Conservation (phyloP, 2,888 invertebrate genomes). For the Pyrocoelia pectoralis region DNA sequence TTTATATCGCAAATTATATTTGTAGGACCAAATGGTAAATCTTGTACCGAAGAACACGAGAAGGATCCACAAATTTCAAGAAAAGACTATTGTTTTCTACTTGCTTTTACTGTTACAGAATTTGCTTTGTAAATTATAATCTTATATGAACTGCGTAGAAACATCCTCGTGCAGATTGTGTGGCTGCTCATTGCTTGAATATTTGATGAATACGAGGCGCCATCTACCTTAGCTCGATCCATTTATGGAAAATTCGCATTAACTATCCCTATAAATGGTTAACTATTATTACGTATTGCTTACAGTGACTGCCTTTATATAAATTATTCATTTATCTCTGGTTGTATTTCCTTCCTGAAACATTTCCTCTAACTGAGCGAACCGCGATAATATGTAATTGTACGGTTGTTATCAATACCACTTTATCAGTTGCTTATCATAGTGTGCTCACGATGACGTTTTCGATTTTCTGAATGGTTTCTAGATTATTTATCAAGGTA, state of each 20-base stretch:
- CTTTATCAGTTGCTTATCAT: constrained; percentile 34
- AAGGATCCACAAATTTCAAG: too few relatives aligned
- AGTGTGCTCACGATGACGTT: constrained; percentile 17
- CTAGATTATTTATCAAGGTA: constrained; percentile 16
- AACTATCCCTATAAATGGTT: background rate
- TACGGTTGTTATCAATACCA: constrained; percentile 41
- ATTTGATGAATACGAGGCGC: too few relatives aligned
- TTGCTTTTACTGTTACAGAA: too few relatives aligned
- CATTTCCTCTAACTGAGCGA: constrained; percentile 41
- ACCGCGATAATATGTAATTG: constrained; percentile 42
- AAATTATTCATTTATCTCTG: constrained; percentile 36
- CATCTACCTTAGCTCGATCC: too few relatives aligned
- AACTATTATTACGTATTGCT: constrained; percentile 6
- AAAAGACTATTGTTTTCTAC: too few relatives aligned
- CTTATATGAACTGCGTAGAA: too few relatives aligned
- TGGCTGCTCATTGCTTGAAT: too few relatives aligned
- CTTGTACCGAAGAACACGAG: too few relatives aligned
- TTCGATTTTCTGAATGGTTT: constrained; percentile 19
- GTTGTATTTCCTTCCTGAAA: constrained; percentile 38
- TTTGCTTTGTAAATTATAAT: too few relatives aligned
- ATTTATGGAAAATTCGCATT: background rate
- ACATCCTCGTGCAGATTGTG: too few relatives aligned
- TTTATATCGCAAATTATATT: too few relatives aligned
- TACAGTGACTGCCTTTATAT: background rate
- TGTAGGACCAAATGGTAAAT: too few relatives aligned